These are phyloP conservation scores for Carollia perspicillata DNA, from an alignment of 2,113 vertebrate genomes.

Conservation along the genomic window DNA sequence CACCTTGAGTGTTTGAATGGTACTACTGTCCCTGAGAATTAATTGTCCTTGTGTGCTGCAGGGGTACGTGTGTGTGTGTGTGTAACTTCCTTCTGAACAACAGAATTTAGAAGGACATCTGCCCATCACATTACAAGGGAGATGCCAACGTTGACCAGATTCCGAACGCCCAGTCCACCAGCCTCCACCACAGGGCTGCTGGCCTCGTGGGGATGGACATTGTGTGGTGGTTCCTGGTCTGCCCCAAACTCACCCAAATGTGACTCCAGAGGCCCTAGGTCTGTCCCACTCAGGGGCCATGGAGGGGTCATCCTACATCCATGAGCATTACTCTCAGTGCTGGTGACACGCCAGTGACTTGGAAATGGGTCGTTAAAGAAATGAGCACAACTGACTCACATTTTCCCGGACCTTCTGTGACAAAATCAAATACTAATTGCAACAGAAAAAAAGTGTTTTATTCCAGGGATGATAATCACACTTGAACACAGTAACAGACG, in stretches of 20 bases:
- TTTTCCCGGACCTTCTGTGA: background rate
- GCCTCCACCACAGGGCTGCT: background rate
- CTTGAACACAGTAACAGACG: conserved; percentile 7
- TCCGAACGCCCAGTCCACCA: background rate
- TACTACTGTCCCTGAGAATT: background rate
- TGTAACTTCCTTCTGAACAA: background rate
- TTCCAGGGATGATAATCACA: conserved; percentile 17
- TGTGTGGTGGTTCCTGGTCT: background rate
- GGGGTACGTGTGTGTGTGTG: too few species aligned
- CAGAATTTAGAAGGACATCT: background rate
- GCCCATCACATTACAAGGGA: background rate
- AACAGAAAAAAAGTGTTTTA: conserved; percentile 4
- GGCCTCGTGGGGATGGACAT: background rate
- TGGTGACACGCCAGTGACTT: background rate
- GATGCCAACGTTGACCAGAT: too few species aligned
- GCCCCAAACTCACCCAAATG: background rate
- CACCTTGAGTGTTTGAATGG: background rate
- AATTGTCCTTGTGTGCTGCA: background rate
- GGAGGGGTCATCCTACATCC: background rate
- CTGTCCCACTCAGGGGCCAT: background rate
- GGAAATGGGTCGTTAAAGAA: background rate
- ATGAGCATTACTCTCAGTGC: background rate
- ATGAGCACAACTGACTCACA: background rate
- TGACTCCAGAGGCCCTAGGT: background rate
- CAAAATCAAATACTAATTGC: conserved; percentile 14